phyloP scores from a whole-genome alignment of 2,888 invertebrate species.

The Ormyrus pomaceus region DNA sequence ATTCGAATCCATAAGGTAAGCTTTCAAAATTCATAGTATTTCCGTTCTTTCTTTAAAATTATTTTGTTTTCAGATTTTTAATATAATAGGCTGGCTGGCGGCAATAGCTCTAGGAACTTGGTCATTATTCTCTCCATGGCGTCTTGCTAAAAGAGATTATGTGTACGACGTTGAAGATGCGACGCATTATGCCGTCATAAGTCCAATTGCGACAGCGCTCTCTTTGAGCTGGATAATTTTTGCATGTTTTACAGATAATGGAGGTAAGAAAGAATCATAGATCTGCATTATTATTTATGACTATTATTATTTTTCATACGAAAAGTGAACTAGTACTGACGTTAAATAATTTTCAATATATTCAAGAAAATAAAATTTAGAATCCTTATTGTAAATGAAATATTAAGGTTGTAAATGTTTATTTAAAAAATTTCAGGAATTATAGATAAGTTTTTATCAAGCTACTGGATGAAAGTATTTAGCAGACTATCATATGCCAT shows the following conservation, averaged over 20 bases:
- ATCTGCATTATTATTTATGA: background rate
- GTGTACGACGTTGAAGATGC: constrained; percentile 80
- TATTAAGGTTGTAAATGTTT: background rate
- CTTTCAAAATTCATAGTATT: background rate
- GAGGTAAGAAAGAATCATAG: constrained; percentile 72
- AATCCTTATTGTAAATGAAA: background rate
- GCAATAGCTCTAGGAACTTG: constrained; percentile 76
- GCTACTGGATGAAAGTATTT: constrained; percentile 79
- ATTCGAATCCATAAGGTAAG: constrained; percentile 73
- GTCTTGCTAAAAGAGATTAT: constrained; percentile 79
- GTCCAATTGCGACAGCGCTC: constrained; percentile 80
- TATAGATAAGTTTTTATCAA: constrained; percentile 77
- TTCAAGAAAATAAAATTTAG: constrained; percentile 19
- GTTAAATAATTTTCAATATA: background rate
- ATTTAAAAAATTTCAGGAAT: constrained; percentile 72
- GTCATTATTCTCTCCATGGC: constrained; percentile 80
- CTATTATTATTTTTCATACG: background rate
- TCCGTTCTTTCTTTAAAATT: constrained; percentile 38
- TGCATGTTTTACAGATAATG: constrained; percentile 78
- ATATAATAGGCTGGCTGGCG: constrained; percentile 78
- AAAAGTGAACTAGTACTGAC: background rate
- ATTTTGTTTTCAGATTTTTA: constrained; percentile 74
- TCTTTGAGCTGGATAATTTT: constrained; percentile 82
- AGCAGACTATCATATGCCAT: constrained; percentile 83
- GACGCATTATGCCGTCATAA: constrained; percentile 81